Base-by-base conservation (phyloP, 2,888 invertebrate genomes). In the Stictocephala bisonia region DNA sequence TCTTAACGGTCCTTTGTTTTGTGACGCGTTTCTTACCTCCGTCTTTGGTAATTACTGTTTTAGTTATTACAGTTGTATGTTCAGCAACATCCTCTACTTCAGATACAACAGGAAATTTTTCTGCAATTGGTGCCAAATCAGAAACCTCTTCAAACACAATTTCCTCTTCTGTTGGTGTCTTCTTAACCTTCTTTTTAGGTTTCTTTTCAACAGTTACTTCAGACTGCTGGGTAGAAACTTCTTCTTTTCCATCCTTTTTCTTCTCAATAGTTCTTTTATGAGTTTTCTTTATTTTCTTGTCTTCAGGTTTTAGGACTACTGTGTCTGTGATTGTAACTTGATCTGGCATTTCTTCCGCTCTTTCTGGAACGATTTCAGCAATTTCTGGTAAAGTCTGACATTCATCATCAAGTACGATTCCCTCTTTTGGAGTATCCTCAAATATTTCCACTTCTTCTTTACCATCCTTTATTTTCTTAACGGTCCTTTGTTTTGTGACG, bases 51-150 rank as follows among this genome's bases (percentile, higher is more conserved):
- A 60, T 26, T 20, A 18, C 18, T 18, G 60, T 60, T 15, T 4
- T 44, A 4, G 44, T 44, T 44, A 4, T n/a, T 15, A 44, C 44
- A 4, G 7, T n/a, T 9, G 44, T 31, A 9, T 13, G 18, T 4
- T 27, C 66, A 6, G 31, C 53, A 24, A 35, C 9, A 15, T 44
- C 15, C n/a, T 15, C 60, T 18, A 31, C 60, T 60, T 60, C 31
- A 1, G 24, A 7, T 4, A 35, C 40, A n/a, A 24, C 75, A 69
- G 1, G 71, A 66, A 0, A 6, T 2, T 31, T 18, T 18, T 27
- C 31, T 71, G 77, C 79, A 74, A 81, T 79, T 78, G 77, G 79
- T 64, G 79, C 78, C 79, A 79, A 80, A 78, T 78, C 80, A 58
- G 79, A 76, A 80, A 81, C 77, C 11, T 67, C 73, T 15, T 73